Percentiles rank a stretch among this genome's conserved stretches.
These are phyloP conservation scores for Dioctria rufipes DNA, from an alignment of 2,888 invertebrate genomes.

Conservation along the genomic window DNA sequence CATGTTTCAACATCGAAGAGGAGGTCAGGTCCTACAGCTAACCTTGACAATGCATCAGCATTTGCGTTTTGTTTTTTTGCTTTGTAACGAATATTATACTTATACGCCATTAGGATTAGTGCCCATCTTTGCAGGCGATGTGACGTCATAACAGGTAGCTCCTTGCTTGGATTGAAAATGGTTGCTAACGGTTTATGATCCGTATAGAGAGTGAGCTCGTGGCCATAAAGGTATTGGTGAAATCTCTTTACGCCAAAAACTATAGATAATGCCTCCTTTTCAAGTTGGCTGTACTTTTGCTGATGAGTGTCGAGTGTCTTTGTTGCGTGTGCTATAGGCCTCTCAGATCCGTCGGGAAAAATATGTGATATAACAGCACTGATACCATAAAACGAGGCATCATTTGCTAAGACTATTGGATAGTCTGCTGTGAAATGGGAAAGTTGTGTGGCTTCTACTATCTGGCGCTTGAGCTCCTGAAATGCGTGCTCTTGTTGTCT, in stretches of 20 bases:
- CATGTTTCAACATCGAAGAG: too few species aligned
- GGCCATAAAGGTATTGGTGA: constrained; percentile 10
- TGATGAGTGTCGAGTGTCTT: constrained; percentile 2
- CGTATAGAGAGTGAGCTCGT: background rate
- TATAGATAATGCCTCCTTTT: constrained; percentile 6
- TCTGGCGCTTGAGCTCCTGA: background rate
- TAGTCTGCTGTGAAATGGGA: background rate
- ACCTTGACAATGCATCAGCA: too few species aligned
- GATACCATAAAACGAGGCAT: background rate
- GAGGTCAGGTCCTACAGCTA: too few species aligned
- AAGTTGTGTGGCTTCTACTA: background rate
- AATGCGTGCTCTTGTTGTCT: background rate
- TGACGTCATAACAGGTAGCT: background rate
- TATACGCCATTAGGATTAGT: background rate
- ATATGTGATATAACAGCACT: background rate
- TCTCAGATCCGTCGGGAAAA: constrained; percentile 3
- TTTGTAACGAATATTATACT: too few species aligned
- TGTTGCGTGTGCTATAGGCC: constrained; percentile 9
- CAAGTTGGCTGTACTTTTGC: background rate
- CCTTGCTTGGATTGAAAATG: background rate
- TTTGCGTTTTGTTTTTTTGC: too few species aligned
- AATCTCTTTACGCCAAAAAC: background rate
- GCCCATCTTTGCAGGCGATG: background rate
- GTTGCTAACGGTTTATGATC: background rate
- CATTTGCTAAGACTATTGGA: background rate